Evolutionary conservation across 2,888 invertebrate species (phyloP), one percentile per base, ranked within the genome.

Genomic region (Zaprionus bogoriensis): DNA sequence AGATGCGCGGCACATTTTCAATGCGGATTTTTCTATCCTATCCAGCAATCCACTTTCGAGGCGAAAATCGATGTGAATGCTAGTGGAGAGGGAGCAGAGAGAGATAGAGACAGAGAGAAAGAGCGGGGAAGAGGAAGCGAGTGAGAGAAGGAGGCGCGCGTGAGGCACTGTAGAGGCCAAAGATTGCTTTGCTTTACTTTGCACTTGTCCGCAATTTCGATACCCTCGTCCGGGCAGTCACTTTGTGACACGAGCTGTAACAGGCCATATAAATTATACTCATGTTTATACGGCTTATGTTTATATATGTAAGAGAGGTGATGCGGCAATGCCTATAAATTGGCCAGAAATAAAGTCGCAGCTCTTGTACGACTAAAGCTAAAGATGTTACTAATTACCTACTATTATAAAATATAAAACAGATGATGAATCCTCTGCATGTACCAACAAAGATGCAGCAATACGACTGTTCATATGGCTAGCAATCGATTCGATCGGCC

Each of bases 1-100:
- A 73, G 72, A 83, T 87, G 79, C 68, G 70, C 84, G 87, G 86
- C 86, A 62, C 75, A 82, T 70, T 79, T 79, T 78, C 78, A 74
- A 77, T 78, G 73, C 74, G 78, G 63, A 84, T 74, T 52, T 57
- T 52, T 42, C 41, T 59, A 64, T 55, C 36, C 79, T 50, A 73
- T 32, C 48, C 66, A 19, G 41, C 59, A 66, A 66, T 65, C 57
- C 69, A 59, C 59, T 62, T 73, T 53, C 52, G 41, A 52, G 61
- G 59, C 74, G 59, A 78, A 84, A 84, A 78, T 85, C 85, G 85
- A 78, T 84, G 62, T 44, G 51, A 42, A 53, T 59, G 67, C 50
- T 42, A 39, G 53, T 45, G 53, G 19, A 23, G 61, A 48, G 53
- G 54, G 30, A 7, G 2, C n/a, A 28, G 3, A 19, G 7, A 27